Evolutionary conservation across 2,797 vertebrate genomes (phyloP), one percentile per base, ranked within the genome.

Genomic region (Gymnodraco acuticeps): DNA sequence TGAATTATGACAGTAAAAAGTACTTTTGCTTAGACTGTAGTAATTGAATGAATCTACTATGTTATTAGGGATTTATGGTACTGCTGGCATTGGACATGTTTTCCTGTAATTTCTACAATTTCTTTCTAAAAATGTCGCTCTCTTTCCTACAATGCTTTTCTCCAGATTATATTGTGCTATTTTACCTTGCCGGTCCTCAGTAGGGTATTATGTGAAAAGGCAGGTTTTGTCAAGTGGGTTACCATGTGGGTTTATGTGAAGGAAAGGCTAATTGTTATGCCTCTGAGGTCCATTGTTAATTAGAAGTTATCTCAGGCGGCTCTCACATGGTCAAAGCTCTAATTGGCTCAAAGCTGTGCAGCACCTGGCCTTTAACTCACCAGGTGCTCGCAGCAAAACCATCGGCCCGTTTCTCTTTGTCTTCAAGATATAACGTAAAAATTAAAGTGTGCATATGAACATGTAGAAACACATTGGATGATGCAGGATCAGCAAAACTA

Each of bases 351-450:
- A 88, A 78, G 87, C 87, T 70, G 88, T 41, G 81, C 31, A 70
- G 89, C 90, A 89, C 91, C 91, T 94, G 91, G 86, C 89, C 77
- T 90, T 88, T 87, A 89, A 84, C 89, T 87, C 86, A 48, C 85
- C 88, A 86, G 84, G 90, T 88, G 87, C 88, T 88, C 61, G 62
- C 27, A 80, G 89, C 86, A 64, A 80, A 81, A 81, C 81, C 14
- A 8, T 11, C 41, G 14, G 89, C 80, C 77, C 27, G 4, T 27
- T 27, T 27, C 27, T 27, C 4, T 27, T 27, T 27, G 4, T 27
- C 27, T 27, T 27, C 27, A 27, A 27, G 3, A 27, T 27, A 27
- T 27, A 1, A 27, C 27, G 27, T 27, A 5, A 4, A 4, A 27
- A 27, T 27, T 27, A 27, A 27, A 27, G 27, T 27, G 27, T 27